phyloP scores from a whole-genome alignment of 2,797 vertebrate species.

The Petrocephalus sullivani region DNA sequence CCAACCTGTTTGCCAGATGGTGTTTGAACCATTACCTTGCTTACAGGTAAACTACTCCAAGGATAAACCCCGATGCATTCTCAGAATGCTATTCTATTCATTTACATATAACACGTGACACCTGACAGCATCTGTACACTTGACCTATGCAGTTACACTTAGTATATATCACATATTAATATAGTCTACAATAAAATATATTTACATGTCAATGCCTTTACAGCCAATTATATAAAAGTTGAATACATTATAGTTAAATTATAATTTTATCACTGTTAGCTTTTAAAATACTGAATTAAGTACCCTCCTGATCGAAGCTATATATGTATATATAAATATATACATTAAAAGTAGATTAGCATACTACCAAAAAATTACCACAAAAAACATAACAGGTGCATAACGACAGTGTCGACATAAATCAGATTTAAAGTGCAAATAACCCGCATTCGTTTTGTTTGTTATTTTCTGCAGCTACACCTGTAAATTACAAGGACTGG shows the following conservation, averaged over 20 bases:
- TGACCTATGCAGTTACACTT: not conserved
- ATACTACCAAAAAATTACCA: not conserved
- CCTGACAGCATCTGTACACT: not conserved
- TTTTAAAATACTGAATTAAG: not conserved
- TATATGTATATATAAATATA: not conserved
- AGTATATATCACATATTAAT: slow-evolving; percentile 1
- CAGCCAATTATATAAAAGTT: not conserved
- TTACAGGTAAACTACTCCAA: slow-evolving; percentile 4
- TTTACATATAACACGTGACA: not conserved
- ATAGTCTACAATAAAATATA: not conserved
- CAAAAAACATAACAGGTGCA: not conserved
- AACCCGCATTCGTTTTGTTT: not conserved
- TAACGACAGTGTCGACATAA: not conserved
- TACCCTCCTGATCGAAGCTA: not conserved
- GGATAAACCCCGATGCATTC: not conserved
- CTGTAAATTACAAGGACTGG: not conserved
- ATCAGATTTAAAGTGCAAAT: not conserved
- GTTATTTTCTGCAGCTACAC: not conserved
- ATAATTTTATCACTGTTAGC: not conserved
- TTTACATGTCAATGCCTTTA: not conserved
- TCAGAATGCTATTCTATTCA: not conserved
- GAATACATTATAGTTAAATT: not conserved
- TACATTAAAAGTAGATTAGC: not conserved
- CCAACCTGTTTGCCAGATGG: not conserved
- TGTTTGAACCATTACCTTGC: not conserved